These are phyloP conservation scores for Elysia crispata DNA, from an alignment of 2,888 invertebrate genomes.

Conservation along the genomic window DNA sequence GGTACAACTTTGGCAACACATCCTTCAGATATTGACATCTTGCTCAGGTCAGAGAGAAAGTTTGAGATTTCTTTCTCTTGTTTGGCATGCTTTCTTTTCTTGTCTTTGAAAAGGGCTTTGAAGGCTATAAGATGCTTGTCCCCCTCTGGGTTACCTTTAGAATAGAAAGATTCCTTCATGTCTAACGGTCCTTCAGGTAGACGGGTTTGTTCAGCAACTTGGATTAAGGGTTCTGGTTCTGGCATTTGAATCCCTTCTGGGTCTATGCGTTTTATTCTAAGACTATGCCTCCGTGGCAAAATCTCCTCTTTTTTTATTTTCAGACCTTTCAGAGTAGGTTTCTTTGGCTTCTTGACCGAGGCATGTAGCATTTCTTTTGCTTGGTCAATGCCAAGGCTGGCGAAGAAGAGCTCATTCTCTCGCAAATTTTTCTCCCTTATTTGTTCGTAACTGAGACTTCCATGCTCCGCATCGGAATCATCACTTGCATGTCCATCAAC, in stretches of 20 bases:
- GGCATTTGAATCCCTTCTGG: slow-evolving; percentile 62
- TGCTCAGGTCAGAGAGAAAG: slow-evolving; percentile 52
- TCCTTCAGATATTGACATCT: slow-evolving; percentile 57
- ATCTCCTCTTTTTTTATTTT: slow-evolving; percentile 41
- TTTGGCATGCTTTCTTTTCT: too few species aligned
- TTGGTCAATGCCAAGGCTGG: slow-evolving; percentile 58
- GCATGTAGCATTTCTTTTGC: slow-evolving; percentile 23
- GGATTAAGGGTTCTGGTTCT: slow-evolving; percentile 47
- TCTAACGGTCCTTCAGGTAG: slow-evolving; percentile 38
- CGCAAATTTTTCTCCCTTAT: slow-evolving; percentile 61
- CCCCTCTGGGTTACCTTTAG: slow-evolving; percentile 41
- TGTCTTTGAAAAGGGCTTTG: background rate
- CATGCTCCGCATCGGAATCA: background rate
- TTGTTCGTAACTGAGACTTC: slow-evolving; percentile 36
- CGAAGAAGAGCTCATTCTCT: slow-evolving; percentile 65
- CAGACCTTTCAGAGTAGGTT: slow-evolving; percentile 30
- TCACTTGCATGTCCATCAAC: background rate
- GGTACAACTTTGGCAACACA: slow-evolving; percentile 74
- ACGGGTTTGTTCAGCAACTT: slow-evolving; percentile 37
- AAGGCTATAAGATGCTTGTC: background rate
- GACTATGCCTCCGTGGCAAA: slow-evolving; percentile 57
- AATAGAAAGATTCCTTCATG: slow-evolving; percentile 43
- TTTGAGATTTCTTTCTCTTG: background rate
- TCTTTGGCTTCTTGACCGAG: slow-evolving; percentile 25
- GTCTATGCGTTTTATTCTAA: slow-evolving; percentile 61